A percentile compares a stretch with the other conserved stretches of the same genome.
These are phyloP conservation scores for Notechis scutatus DNA, from an alignment of 2,113 vertebrate species.

Conservation along the genomic window DNA sequence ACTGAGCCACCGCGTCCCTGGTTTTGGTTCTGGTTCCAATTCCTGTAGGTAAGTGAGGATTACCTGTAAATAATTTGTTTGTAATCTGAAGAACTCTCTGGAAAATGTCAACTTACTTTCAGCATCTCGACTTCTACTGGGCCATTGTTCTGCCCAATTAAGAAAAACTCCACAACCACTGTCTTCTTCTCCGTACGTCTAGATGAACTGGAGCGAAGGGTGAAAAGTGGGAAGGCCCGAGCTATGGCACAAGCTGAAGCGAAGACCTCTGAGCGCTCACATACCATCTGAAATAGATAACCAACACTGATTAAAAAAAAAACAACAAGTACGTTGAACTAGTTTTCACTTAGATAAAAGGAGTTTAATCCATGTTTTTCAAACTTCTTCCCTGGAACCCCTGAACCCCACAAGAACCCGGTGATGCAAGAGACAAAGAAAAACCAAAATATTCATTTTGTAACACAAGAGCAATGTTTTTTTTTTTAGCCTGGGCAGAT, in stretches of 20 bases:
- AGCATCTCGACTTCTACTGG: constrained; percentile 78
- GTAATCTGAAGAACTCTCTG: background rate
- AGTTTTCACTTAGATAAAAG: background rate
- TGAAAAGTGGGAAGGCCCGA: constrained; percentile 91
- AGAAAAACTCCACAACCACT: constrained; percentile 85
- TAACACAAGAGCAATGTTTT: background rate
- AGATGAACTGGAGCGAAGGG: constrained; percentile 81
- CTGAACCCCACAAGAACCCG: background rate
- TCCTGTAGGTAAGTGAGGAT: background rate
- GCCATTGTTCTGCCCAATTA: constrained; percentile 83
- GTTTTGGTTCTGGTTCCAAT: background rate
- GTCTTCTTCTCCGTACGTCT: constrained; percentile 83
- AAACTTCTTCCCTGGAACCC: background rate
- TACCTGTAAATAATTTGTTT: background rate
- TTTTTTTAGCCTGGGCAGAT: background rate
- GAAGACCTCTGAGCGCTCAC: constrained; percentile 87
- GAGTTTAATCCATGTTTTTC: background rate
- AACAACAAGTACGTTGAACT: background rate
- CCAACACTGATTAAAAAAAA: background rate
- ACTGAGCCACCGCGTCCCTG: too few relatives aligned
- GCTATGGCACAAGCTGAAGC: constrained; percentile 89
- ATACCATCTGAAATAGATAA: constrained; percentile 84
- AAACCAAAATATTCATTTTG: background rate
- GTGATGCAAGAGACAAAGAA: background rate
- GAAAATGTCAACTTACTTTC: constrained; percentile 69